These are phyloP conservation scores for Choreutis nemorana DNA, from an alignment of 2,888 invertebrate genomes.

Conservation along the genomic window DNA sequence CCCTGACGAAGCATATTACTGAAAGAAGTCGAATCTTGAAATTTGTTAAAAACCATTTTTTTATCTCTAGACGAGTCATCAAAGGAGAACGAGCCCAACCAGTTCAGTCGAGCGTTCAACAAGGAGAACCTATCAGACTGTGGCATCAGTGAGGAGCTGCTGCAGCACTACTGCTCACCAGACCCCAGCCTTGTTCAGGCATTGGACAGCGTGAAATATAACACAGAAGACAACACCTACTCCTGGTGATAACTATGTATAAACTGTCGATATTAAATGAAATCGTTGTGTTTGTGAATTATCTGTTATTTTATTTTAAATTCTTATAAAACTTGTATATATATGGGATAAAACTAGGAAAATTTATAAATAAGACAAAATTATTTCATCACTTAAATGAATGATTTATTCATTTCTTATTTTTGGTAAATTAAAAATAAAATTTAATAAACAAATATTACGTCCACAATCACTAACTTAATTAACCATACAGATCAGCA, in stretches of 20 bases:
- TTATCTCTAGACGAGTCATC: constrained; percentile 42
- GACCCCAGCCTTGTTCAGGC: constrained; percentile 59
- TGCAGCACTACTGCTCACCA: constrained; percentile 73
- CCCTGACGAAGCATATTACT: no score
- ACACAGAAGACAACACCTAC: constrained; percentile 65
- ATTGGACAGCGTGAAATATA: constrained; percentile 73
- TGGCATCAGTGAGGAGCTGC: constrained; percentile 71
- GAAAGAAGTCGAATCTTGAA: no score
- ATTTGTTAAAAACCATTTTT: constrained; percentile 3
- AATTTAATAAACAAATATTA: constrained; percentile 32
- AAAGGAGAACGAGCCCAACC: constrained; percentile 55
- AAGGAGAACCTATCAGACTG: constrained; percentile 90
- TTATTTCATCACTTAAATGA: constrained; percentile 35
- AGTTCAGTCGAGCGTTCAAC: constrained; percentile 73
- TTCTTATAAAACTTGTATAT: not conserved
- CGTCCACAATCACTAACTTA: constrained; percentile 60
- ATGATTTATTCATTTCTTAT: constrained; percentile 59
- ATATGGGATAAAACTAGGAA: not conserved
- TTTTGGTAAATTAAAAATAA: constrained; percentile 65
- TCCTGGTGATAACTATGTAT: constrained; percentile 36
- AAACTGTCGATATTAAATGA: not conserved
- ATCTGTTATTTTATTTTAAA: not conserved
- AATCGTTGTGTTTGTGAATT: not conserved
- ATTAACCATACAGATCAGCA: constrained; percentile 62
- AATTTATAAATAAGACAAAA: constrained; percentile 12